Evolutionary conservation across 2,797 vertebrate species (phyloP).

Genomic region (Sphenodon punctatus): DNA sequence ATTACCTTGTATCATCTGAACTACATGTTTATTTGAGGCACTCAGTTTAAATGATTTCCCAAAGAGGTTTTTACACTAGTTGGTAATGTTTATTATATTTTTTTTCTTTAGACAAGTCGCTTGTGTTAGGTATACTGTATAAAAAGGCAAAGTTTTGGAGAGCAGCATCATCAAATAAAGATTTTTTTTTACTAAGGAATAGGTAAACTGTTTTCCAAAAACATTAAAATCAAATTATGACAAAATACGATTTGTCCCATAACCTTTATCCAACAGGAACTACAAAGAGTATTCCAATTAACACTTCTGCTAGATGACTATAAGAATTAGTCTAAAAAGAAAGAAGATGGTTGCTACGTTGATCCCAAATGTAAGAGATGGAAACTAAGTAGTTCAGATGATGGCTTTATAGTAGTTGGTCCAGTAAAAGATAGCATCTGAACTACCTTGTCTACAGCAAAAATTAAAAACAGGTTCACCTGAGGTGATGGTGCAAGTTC

Average conservation of each 20-base stretch:
- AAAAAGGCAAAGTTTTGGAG: slow-evolving; percentile 32
- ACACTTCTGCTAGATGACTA: too few species aligned
- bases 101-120: slow-evolving; percentile 33
- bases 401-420: too few species aligned
- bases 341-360: too few species aligned
- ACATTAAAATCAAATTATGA: neutral
- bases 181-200: neutral
- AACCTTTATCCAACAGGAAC: too few species aligned
- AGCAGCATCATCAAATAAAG: slow-evolving; percentile 35
- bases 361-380: too few species aligned
- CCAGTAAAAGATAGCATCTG: too few species aligned
- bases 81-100: neutral
- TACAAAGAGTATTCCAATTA: too few species aligned
- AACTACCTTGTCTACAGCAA: too few species aligned
- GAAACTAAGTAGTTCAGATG: too few species aligned
- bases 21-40: slow-evolving; percentile 15
- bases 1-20: neutral
- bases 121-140: slow-evolving; percentile 12
- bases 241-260: neutral
- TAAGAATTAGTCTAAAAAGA: too few species aligned
- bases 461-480: slow-evolving; percentile 4
- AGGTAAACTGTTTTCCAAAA: neutral
- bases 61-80: slow-evolving; percentile 1
- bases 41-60: slow-evolving; percentile 14
- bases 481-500: neutral